Conservation (phyloP, 2,797 vertebrate genomes). For the Cyclura pinguis region DNA sequence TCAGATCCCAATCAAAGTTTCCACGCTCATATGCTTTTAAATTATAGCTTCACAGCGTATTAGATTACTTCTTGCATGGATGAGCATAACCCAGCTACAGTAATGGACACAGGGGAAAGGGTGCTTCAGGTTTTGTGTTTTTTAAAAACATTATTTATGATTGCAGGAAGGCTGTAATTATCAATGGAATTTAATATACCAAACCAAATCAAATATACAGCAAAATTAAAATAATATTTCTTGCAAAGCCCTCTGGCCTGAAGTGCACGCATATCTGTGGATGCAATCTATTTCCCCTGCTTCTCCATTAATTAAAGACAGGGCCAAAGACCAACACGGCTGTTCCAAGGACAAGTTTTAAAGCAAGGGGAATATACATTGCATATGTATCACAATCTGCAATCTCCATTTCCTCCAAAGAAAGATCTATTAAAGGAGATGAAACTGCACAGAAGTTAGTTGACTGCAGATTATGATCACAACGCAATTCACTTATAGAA, state of each 20-base stretch:
- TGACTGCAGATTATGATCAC: not conserved
- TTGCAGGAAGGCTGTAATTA: slow-evolving; percentile 72
- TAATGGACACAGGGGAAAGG: slow-evolving; percentile 56
- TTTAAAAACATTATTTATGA: slow-evolving; percentile 74
- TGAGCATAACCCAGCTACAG: slow-evolving; percentile 62
- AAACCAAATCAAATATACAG: slow-evolving; percentile 53
- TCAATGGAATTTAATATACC: slow-evolving; percentile 72
- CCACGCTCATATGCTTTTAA: slow-evolving; percentile 73
- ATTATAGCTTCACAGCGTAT: slow-evolving; percentile 61
- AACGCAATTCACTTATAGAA: not conserved
- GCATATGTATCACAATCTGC: not conserved
- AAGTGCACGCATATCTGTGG: not conserved
- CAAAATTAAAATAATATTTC: slow-evolving; percentile 65
- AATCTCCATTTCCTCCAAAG: not conserved
- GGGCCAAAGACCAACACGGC: slow-evolving; percentile 3
- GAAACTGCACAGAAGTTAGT: not conserved
- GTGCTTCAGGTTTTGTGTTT: slow-evolving; percentile 37
- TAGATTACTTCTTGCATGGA: slow-evolving; percentile 73
- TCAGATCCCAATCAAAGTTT: slow-evolving; percentile 68
- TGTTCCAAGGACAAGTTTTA: not conserved
- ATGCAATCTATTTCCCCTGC: slow-evolving; percentile 3
- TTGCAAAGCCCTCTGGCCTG: slow-evolving; percentile 53
- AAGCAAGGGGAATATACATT: slow-evolving; percentile 13
- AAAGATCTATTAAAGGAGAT: not conserved
- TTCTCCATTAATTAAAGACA: slow-evolving; percentile 17